phyloP scores from a whole-genome alignment of 1,140 invertebrate species.

The Pollicipes pollicipes region DNA sequence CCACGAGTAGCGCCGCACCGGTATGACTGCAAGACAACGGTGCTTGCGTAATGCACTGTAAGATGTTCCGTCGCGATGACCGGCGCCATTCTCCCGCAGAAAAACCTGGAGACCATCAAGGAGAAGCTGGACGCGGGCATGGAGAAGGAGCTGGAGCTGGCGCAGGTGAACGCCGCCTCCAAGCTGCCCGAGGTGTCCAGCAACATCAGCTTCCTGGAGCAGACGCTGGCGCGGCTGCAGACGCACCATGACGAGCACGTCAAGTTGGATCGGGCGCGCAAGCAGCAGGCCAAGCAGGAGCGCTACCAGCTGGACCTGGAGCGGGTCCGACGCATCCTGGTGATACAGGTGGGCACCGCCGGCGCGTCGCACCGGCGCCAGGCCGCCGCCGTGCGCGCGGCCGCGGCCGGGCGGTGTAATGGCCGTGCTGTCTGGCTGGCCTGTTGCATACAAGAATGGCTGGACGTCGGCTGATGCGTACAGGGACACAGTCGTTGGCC shows the following conservation, averaged over 20 bases:
- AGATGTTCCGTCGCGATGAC: too few relatives aligned
- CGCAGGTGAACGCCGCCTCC: not conserved
- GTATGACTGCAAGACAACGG: too few relatives aligned
- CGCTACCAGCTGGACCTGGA: not conserved
- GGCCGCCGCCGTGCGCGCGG: too few relatives aligned
- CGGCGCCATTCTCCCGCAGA: not conserved
- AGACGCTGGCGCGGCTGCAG: not conserved
- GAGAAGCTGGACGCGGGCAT: slow-evolving; percentile 1
- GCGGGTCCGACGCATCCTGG: not conserved
- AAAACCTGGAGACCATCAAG: not conserved
- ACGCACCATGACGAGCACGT: not conserved
- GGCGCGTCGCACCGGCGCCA: too few relatives aligned
- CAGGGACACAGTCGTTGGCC: too few relatives aligned
- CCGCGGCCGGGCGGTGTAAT: too few relatives aligned
- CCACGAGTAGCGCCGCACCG: too few relatives aligned
- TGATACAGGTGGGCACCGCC: not conserved
- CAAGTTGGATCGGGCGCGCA: not conserved
- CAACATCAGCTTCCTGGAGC: not conserved
- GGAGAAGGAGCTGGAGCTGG: not conserved
- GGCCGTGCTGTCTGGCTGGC: too few relatives aligned
- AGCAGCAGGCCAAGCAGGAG: not conserved
- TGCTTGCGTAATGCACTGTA: too few relatives aligned
- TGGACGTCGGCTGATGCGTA: too few relatives aligned
- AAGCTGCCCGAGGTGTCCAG: not conserved
- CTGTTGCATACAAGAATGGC: too few relatives aligned